These are phyloP conservation scores for Calcarius ornatus DNA, from an alignment of 2,113 vertebrate genomes.

Conservation along the genomic window DNA sequence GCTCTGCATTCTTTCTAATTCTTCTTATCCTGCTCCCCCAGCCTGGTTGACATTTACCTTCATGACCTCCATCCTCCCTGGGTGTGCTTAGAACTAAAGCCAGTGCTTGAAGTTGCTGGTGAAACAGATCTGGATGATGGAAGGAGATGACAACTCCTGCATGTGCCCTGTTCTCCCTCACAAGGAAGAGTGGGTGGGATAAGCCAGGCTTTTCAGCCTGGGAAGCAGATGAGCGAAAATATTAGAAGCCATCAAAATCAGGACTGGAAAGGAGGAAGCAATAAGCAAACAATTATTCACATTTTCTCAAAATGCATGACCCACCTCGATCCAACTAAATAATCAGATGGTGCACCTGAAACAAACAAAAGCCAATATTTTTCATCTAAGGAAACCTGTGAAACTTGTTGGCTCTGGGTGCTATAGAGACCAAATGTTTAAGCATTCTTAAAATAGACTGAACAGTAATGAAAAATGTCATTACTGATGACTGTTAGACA, in stretches of 20 bases:
- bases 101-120: neutral
- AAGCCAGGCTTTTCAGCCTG: neutral
- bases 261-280: neutral
- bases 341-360: neutral
- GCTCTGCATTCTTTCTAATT: neutral
- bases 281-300: neutral
- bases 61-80: neutral
- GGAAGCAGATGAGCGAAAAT: neutral
- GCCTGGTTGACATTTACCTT: neutral
- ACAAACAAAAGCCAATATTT: neutral
- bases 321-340: neutral
- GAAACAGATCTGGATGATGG: neutral
- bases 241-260: neutral
- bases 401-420: neutral
- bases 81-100: neutral
- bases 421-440: neutral
- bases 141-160: neutral
- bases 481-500: neutral
- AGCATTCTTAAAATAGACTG: neutral
- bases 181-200: neutral
- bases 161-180: neutral
- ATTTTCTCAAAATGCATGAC: neutral
- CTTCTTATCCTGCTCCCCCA: neutral
- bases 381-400: neutral
- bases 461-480: neutral